Evolutionary conservation across 2,797 vertebrate genomes (phyloP).

Genomic region (Erpetoichthys calabaricus): DNA sequence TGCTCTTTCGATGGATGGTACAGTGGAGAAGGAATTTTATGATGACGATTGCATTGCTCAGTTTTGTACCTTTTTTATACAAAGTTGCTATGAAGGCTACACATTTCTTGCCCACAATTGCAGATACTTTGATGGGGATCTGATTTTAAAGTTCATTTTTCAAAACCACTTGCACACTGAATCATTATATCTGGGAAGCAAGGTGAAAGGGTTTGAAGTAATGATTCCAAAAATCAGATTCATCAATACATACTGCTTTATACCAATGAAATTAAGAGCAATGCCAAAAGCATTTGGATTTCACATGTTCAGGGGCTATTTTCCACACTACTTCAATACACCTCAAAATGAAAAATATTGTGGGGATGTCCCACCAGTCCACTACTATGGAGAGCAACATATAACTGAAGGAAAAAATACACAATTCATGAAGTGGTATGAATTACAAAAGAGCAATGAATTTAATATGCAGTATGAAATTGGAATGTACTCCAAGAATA

Average conservation of each 20-base stretch:
- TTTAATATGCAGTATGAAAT: neutral
- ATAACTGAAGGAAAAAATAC: neutral
- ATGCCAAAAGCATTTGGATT: neutral
- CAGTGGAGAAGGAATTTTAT: neutral
- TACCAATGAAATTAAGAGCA: neutral
- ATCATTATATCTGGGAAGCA: neutral
- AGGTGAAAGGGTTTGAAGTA: neutral
- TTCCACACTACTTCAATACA: neutral
- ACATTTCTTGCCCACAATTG: neutral
- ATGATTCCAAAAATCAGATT: neutral
- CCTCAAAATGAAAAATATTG: neutral
- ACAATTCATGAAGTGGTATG: neutral
- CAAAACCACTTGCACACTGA: neutral
- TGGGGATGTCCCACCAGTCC: neutral
- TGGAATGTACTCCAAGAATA: neutral
- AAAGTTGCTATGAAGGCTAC: neutral
- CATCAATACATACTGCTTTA: neutral
- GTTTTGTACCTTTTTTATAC: neutral
- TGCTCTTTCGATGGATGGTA: neutral
- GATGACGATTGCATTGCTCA: neutral
- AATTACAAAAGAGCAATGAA: neutral
- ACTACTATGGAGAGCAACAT: neutral
- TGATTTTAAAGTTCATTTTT: neutral
- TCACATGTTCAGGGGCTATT: neutral
- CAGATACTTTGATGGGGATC: neutral